A percentile compares a stretch with the other conserved stretches of the same genome.
phyloP scores from a whole-genome alignment of 2,797 vertebrate genomes.

The Urophycis tenuis region DNA sequence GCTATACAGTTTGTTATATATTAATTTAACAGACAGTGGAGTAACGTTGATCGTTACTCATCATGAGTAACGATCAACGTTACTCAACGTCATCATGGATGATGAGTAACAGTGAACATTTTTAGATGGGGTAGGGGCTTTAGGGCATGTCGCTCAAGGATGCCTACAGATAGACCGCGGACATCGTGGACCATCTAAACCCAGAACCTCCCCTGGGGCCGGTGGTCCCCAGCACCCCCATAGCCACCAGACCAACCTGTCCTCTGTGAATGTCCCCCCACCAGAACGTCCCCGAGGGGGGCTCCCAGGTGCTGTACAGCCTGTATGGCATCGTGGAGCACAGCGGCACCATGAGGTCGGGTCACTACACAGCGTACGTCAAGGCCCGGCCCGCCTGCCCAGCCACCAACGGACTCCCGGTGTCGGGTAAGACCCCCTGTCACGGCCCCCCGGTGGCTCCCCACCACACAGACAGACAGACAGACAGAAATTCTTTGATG shows the following conservation, averaged over 20 bases:
- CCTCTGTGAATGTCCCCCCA: neutral
- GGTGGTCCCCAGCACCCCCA: too few relatives aligned
- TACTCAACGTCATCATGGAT: too few relatives aligned
- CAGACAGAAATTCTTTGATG: too few relatives aligned
- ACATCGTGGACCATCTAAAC: neutral
- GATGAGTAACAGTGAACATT: neutral
- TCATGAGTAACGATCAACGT: too few relatives aligned
- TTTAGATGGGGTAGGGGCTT: neutral
- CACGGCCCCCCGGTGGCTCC: neutral
- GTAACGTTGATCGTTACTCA: too few relatives aligned
- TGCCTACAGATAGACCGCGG: neutral
- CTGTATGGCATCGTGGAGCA: conserved; percentile 95
- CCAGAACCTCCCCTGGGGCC: neutral
- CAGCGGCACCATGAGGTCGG: conserved; percentile 93
- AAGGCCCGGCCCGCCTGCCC: conserved; percentile 72
- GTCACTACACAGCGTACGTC: conserved; percentile 93
- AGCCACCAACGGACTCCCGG: conserved; percentile 59
- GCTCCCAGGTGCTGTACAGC: conserved; percentile 78
- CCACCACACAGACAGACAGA: too few relatives aligned
- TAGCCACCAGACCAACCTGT: neutral
- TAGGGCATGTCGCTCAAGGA: neutral
- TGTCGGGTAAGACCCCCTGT: conserved; percentile 63
- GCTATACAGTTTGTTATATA: neutral
- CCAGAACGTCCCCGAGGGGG: conserved; percentile 77
- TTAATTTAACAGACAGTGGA: neutral